A percentile compares a stretch with the other conserved stretches of the same genome.
Conservation (phyloP, 1,140 invertebrate species). For the Tetraneura akinire region DNA sequence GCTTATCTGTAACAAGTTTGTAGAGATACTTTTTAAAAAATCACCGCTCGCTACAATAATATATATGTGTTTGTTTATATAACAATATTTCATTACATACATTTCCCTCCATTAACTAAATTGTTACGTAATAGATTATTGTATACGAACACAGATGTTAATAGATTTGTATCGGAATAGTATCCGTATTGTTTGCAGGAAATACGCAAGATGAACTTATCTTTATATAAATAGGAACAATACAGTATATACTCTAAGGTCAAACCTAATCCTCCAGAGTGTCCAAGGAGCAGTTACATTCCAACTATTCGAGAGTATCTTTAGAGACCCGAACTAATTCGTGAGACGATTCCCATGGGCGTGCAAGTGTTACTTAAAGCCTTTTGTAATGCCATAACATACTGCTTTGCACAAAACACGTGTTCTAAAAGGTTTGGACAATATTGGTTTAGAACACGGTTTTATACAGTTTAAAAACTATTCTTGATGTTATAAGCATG, state of each 20-base stretch:
- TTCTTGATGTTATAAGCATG: neutral
- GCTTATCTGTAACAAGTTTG: too few relatives aligned
- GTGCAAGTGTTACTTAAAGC: slow-evolving; percentile 22
- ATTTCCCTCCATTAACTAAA: neutral
- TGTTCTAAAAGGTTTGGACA: slow-evolving; percentile 21
- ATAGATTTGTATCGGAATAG: slow-evolving; percentile 16
- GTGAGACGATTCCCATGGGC: slow-evolving; percentile 7
- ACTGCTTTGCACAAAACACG: slow-evolving; percentile 21
- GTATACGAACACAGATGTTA: neutral
- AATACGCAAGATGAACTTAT: slow-evolving; percentile 10
- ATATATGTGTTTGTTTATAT: neutral
- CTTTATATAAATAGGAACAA: slow-evolving; percentile 24
- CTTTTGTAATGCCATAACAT: slow-evolving; percentile 7
- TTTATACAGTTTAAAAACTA: neutral
- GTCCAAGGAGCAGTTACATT: slow-evolving; percentile 15
- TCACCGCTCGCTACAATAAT: too few relatives aligned
- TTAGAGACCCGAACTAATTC: slow-evolving; percentile 37
- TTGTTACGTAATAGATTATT: neutral
- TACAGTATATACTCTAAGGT: neutral
- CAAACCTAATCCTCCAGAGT: slow-evolving; percentile 39
- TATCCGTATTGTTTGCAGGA: neutral
- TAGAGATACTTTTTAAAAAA: too few relatives aligned
- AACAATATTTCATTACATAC: neutral
- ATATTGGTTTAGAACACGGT: neutral
- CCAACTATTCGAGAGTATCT: slow-evolving; percentile 28